Base-by-base conservation (phyloP, 2,888 invertebrate genomes). In the Heliconius hortense region DNA sequence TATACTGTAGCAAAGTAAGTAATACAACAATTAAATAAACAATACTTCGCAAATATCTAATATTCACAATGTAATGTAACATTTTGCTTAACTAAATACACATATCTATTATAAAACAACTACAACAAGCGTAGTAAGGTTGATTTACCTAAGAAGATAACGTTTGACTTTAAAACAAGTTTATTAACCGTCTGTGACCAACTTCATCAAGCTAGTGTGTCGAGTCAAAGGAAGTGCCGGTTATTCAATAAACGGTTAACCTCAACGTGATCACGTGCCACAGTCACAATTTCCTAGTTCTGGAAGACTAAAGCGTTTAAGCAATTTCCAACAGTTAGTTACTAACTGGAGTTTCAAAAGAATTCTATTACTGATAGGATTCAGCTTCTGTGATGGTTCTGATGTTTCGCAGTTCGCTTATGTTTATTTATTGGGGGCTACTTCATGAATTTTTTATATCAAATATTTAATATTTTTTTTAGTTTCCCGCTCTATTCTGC, bases 181-280 rank as follows among this genome's bases (percentile, higher is more conserved):
- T 15, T 43, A 60, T 73, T 73, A 66, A 73, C 11, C 56, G 73
- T 73, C n/a, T 60, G 59, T 64, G 48, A 72, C 63, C 24, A 73
- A 67, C 67, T 73, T 43, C 67, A 60, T 73, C 66, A 60, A 73
- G 67, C 59, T 31, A 31, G 66, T 59, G 67, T 43, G 71, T 71
- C n/a, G 60, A 69, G 68, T 48, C 68, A 69, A 68, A 74, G 60
- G 74, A 68, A 74, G 68, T 68, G 48, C 68, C 67, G 67, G 60
- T 74, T 68, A 74, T 74, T 74, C 68, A 68, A 74, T 74, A 74
- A 74, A 68, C 68, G 73, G 62, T 68, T 74, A 74, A 68, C 60
- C 68, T 68, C 48, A 68, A 74, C 73, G 71, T 62, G 71, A 71
- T 71, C 71, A 71, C 60, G 71, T 60, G 39, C 71, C 60, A 71